These are phyloP conservation scores for Alectura lathami DNA, from an alignment of 2,113 vertebrate species.

Conservation along the genomic window DNA sequence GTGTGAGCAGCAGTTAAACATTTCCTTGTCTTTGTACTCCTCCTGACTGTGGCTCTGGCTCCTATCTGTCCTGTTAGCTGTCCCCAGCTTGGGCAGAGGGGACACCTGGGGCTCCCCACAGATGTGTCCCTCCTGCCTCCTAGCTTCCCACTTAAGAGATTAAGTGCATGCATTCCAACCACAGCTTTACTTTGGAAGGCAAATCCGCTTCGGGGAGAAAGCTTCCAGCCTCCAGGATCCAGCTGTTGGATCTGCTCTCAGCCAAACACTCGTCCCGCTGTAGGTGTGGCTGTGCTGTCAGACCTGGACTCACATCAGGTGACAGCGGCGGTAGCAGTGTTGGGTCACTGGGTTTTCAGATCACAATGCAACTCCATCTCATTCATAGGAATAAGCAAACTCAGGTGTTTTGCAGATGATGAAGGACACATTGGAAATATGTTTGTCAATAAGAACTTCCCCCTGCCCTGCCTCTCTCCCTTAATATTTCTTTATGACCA, in stretches of 20 bases:
- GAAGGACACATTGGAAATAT: not conserved
- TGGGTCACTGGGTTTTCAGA: not conserved
- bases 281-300: not conserved
- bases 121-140: not conserved
- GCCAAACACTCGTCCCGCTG: not conserved
- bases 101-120: fast-evolving
- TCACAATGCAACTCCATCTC: not conserved
- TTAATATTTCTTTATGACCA: not conserved
- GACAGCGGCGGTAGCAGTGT: fast-evolving
- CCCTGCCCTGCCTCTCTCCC: not conserved
- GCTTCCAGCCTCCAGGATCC: not conserved
- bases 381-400: not conserved
- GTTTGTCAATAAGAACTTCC: not conserved
- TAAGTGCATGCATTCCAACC: not conserved
- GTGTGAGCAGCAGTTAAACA: not conserved
- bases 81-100: not conserved
- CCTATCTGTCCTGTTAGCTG: not conserved
- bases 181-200: not conserved
- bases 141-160: not conserved
- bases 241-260: not conserved
- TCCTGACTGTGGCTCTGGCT: not conserved
- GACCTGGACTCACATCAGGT: not conserved
- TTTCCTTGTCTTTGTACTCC: not conserved
- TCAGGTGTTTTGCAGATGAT: not conserved
- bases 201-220: not conserved